Evolutionary conservation across 1,140 invertebrate species (phyloP), one percentile per base, ranked within the genome.

Genomic region (Cyclina sinensis): DNA sequence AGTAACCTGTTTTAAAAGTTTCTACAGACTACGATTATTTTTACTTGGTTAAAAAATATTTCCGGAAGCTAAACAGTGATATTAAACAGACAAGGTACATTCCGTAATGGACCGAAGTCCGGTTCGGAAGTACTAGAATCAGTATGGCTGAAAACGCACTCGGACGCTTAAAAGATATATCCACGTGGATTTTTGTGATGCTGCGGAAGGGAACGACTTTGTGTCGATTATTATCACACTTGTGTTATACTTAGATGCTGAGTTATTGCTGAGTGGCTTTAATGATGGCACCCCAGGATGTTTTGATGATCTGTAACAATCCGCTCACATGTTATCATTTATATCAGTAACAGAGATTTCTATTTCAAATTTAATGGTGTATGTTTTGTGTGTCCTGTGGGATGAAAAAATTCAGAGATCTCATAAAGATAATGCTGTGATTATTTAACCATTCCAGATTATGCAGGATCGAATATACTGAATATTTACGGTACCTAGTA

Each of bases 341-440:
- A 21, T 70, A 70, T 70, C 65, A 37, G 27, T 9, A 1, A 27
- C 32, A 70, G 24, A 70, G 32, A 70, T 37, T 70, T 70, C 65
- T 70, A 27, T 70, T 70, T 70, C 65, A 70, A 70, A 39, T 70
- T 70, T 70, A 70, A 70, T 70, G 65, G 65, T 70, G 32, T 70
- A 70, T 70, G 65, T 70, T 70, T 35, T 70, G 65, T 70, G 65
- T 24, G 65, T 70, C 65, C 35, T n/a, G 65, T 12, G 65, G 65
- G 65, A 70, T 70, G 65, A 35, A 70, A 70, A 70, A 37, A 37
- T 27, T 16, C 35, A 37, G 65, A 35, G 65, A 70, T 70, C 21
- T 27, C 24, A 70, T 70, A 37, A 39, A 37, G 65, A 70, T 70
- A 70, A 14, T 35, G 32, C 11, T 14, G 65, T 70, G 65, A 70